Base-by-base conservation (phyloP, 2,888 invertebrate species). In the Acleris holmiana region DNA sequence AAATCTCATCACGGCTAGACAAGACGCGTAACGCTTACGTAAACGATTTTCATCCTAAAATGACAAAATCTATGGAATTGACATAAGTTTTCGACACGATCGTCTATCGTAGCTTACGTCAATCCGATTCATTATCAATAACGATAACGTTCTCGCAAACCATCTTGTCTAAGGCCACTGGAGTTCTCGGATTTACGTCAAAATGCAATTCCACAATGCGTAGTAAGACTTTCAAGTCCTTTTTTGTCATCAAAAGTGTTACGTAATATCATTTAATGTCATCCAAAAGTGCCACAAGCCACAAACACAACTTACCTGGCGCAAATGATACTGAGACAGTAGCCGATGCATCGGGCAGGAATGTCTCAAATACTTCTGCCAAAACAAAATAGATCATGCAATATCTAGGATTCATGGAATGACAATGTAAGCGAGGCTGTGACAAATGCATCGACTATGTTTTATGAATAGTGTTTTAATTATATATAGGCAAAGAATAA, bases 311-410 rank as follows among this genome's bases (percentile, higher is more conserved):
- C 83, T 86, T 80, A 86, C 86, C 86, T 59, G 82, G 74, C 1
- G 81, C 71, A 40, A 84, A 82, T 57, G 78, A 77, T 56, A 85
- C 77, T 8, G 84, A 73, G 50, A 84, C 68, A 25, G 71, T 76
- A 19, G 79, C 81, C 6, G 80, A 75, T 15, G 77, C 80, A 61
- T 86, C 85, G 51, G 86, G 85, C 55, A 85, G 85, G 69, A 76
- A 83, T 7, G 86, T 85, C 72, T 89, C 87, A 78, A 88, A 86
- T 73, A 85, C 79, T 71, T 89, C 89, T 88, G 86, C 68, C 77
- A 56, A 67, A 71, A 71, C 61, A 68, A 72, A 74, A 70, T 70
- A 65, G 66, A 60, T 71, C 81, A 83, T 82, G 80, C 79, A 81
- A 80, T 75, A 53, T 35, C 17, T 35, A 35, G 10, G 18, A 29